Evolutionary conservation across 37 sponge, comb jelly and placozoan species (phyloP), one percentile per base, ranked within the genome.

Genomic region (Halichondria panicea): DNA sequence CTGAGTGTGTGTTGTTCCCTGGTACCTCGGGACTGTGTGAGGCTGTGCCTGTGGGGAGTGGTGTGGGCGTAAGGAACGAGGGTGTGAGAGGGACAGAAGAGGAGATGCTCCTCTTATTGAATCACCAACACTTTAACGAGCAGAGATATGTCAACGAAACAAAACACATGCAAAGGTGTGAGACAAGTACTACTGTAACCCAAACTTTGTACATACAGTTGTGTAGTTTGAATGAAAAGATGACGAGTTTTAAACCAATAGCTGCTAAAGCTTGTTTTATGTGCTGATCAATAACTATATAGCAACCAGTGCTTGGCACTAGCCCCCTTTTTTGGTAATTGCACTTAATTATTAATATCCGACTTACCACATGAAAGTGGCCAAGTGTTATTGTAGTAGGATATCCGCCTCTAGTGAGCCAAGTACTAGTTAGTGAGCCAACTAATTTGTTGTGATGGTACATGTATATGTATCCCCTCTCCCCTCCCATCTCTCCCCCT

Each of bases 1-100:
- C 87, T 0, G 94, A 93, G 70, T 93, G 94, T 43, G 12, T 92
- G 38, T 58, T 78, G 64, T 69, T 36, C 33, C 83, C 76, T 31
- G 87, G 71, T 18, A 61, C 59, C 37, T 38, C 53, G 48, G 77
- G 69, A 35, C 77, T 88, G 38, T 77, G 63, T 42, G 68, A 70
- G 24, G 82, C 89, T 15, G 77, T 79, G 1, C 82, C 72, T 12
- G 71, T 63, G 22, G 61, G 25, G 11, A 43, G 52, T 32, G 68
- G 52, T 11, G n/a, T n/a, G n/a, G n/a, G n/a, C n/a, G n/a, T n/a
- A n/a, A n/a, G n/a, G n/a, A n/a, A n/a, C n/a, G n/a, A 55, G 9
- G 56, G 56, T 27, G 56, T n/a, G 9, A 27, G 4, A 9, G 56
- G 56, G 56, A 55, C 58, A n/a, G 84, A 83, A 66, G 19, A 7